Base-by-base conservation (phyloP, 2,888 invertebrate genomes). In the Tachina lurida region DNA sequence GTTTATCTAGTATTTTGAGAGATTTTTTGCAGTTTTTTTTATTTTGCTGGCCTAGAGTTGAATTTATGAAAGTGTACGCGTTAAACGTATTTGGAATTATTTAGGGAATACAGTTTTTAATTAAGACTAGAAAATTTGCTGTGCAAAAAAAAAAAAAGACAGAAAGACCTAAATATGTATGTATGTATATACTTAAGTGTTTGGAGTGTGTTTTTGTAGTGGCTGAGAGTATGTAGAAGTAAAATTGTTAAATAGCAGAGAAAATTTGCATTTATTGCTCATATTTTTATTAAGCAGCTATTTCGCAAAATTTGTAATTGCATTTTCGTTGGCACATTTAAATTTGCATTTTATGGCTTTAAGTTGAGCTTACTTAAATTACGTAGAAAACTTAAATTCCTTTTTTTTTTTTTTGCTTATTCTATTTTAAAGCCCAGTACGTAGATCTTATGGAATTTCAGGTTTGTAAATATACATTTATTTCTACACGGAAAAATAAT, bases 1-100 rank as follows among this genome's bases (percentile, higher is more conserved):
- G 79, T 70, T 68, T 84, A 84, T 75, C 75, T 78, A 39, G 70
- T 52, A 41, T 31, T 63, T 63, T 47, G 31, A 56, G 13, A 54
- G 39, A 22, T 43, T 74, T 54, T 67, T 74, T 73, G 65, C 22
- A 19, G 12, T 15, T 17, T n/a, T 17, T n/a, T 13, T 39, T 43
- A n/a, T 17, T 41, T 62, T 47, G 52, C 15, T 41, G 49, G 47
- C 41, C 47, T 73, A 67, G 47, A 49, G 31, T 54, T 19, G 45
- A 76, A 82, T 75, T 71, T 75, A 45, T 63, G 62, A 68, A 71
- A 63, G 15, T 31, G 12, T 60, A 73, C n/a, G 31, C 31, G 47
- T 71, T 47, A 82, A 70, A 78, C 68, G 47, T 60, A 49, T 77
- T 31, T 60, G 71, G 12, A 45, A 17, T 71, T 67, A 17, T 77